Evolutionary conservation across 2,888 invertebrate species (phyloP), one percentile per base, ranked within the genome.

Genomic region (Syrista parreyssii): DNA sequence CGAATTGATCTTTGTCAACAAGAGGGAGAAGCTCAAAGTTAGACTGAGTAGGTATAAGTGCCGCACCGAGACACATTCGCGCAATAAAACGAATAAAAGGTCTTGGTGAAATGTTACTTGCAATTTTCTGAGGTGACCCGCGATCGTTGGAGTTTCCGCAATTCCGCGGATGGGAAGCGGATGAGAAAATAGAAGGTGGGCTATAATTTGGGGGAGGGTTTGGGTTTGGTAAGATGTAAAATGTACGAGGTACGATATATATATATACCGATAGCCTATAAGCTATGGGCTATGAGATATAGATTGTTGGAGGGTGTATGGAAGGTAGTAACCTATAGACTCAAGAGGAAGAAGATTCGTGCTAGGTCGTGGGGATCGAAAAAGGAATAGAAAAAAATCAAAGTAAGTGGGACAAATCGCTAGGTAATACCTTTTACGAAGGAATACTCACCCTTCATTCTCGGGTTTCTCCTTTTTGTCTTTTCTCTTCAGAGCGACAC

Each of bases 381-480:
- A 23, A 35, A 34, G 35, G 31, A 78, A 81, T 75, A 69, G n/a
- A 73, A 55, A 72, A 68, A 79, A 75, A 40, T 77, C 74, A 74
- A 80, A 78, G 76, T 74, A 79, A 78, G 74, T 75, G 40, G 74
- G 81, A 83, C 82, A 84, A 84, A 86, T 86, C 82, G 79, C 74
- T 74, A 76, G 79, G 79, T 83, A 82, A 84, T 82, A 81, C 71
- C 73, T 68, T 74, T 55, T 55, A 55, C 55, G 55, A 55, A 55
- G 55, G 23, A 55, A 55, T 23, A 0, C 55, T 9, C 6, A 55
- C 55, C 55, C 55, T 55, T 55, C 55, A 9, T 55, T 55, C 40
- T 40, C 55, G 23, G 55, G 55, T 55, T 55, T 23, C 55, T 55
- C 23, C 55, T 55, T 23, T 55, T 23, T 55, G 55, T 55, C 23